phyloP scores from a whole-genome alignment of 1,140 invertebrate genomes.

The Drosophila kurseongensis region DNA sequence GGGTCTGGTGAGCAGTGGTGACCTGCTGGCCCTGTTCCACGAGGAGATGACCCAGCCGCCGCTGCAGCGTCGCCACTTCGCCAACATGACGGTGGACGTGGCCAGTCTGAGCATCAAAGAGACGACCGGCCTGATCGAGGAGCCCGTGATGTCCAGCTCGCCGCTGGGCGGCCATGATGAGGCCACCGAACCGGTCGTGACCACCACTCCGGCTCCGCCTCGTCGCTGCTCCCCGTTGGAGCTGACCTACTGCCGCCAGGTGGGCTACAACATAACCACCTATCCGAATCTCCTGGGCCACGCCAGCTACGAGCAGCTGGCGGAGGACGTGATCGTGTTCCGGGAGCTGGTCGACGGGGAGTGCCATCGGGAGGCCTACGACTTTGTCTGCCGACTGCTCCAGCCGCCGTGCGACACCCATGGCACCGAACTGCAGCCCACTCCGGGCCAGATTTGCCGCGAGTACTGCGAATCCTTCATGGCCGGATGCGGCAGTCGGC shows the following conservation, averaged over 20 bases:
- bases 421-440: conserved; percentile 62
- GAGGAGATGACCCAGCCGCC: conserved; percentile 69
- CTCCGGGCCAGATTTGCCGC: conserved; percentile 88
- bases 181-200: conserved; percentile 65
- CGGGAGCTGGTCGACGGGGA: conserved; percentile 94
- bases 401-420: conserved; percentile 90
- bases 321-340: conserved; percentile 92
- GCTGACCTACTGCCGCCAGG: conserved; percentile 89
- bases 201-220: conserved; percentile 84
- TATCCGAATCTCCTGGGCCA: conserved; percentile 93
- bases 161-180: conserved; percentile 76
- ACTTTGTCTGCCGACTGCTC: conserved; percentile 93
- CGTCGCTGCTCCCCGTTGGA: conserved; percentile 89
- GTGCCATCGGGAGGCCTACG: conserved; percentile 93
- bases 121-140: conserved; percentile 82
- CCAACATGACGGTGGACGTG: conserved; percentile 88
- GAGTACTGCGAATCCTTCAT: conserved; percentile 94
- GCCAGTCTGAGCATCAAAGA: conserved; percentile 89
- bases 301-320: conserved; percentile 88
- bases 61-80: conserved; percentile 86
- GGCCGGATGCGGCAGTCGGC: conserved; percentile 90
- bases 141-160: conserved; percentile 80
- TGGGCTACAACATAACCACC: conserved; percentile 92
- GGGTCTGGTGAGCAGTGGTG: conserved; percentile 79
- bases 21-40: conserved; percentile 75